phyloP scores from a whole-genome alignment of 1,140 invertebrate species.

The Bilobella aurantiaca region DNA sequence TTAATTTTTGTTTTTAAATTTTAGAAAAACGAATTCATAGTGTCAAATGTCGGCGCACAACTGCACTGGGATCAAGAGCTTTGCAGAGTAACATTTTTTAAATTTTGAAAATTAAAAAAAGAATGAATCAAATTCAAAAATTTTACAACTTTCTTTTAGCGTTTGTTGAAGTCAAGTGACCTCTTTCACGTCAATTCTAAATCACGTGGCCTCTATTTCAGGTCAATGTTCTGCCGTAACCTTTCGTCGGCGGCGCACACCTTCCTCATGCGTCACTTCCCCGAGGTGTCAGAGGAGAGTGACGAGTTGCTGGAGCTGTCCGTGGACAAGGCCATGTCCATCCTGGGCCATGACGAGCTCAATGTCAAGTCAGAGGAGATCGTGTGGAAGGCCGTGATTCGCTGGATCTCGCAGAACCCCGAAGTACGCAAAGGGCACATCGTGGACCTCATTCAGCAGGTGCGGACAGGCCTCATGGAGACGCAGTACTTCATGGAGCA shows the following conservation, averaged over 20 bases:
- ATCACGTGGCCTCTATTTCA: no score
- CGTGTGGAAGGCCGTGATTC: conserved; percentile 53
- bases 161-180: no score
- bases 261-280: conserved; percentile 63
- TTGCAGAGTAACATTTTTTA: conserved; percentile 58
- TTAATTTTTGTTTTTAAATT: no score
- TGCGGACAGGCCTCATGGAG: conserved; percentile 71
- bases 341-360: conserved; percentile 59
- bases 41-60: no score
- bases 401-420: conserved; percentile 55
- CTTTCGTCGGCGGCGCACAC: conserved; percentile 55
- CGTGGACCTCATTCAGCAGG: conserved; percentile 61
- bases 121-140: no score
- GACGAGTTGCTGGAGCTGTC: conserved; percentile 59
- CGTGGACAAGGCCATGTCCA: conserved; percentile 54
- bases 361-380: conserved; percentile 55
- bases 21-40: no score
- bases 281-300: conserved; percentile 55
- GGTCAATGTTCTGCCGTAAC: conserved; percentile 50
- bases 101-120: no score
- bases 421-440: conserved; percentile 54
- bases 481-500: conserved; percentile 63
- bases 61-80: no score
- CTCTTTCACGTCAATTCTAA: no score
- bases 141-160: no score